Conservation (phyloP, 2,113 vertebrate species). For the Pelmatolapia mariae region DNA sequence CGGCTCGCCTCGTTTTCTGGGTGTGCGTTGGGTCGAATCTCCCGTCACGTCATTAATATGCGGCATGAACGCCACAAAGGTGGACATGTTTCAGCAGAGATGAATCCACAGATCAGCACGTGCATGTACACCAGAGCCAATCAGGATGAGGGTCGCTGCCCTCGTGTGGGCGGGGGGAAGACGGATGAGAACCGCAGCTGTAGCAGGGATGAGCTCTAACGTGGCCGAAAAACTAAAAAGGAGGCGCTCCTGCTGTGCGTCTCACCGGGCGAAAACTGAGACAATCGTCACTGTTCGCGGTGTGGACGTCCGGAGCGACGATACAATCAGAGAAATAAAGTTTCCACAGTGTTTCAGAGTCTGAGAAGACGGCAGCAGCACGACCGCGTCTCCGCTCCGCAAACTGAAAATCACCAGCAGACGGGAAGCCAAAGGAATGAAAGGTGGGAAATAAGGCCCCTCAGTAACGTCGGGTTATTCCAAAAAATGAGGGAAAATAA, state of each 20-base stretch:
- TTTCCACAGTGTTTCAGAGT: constrained; percentile 30
- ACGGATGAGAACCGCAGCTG: not conserved
- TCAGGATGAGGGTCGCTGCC: not conserved
- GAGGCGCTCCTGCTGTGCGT: not conserved
- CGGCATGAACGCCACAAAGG: accelerated
- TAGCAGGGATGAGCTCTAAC: not conserved
- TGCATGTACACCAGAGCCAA: not conserved
- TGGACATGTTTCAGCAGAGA: not conserved
- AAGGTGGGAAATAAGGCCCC: constrained; percentile 61
- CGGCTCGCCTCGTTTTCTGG: not conserved
- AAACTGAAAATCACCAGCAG: constrained; percentile 23
- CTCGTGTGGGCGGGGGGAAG: not conserved
- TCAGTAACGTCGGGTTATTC: constrained; percentile 6
- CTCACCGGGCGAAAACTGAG: not conserved
- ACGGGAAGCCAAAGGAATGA: constrained; percentile 47
- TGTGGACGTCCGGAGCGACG: not conserved
- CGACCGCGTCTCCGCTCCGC: not conserved
- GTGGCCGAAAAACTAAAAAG: not conserved
- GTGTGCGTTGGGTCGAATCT: not conserved
- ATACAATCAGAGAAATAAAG: constrained; percentile 12
- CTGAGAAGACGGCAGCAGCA: not conserved
- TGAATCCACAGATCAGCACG: not conserved
- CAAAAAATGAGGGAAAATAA: not conserved
- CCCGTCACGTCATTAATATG: not conserved
- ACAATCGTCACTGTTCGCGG: not conserved